Conservation (phyloP, 2,888 invertebrate species). For the Pediacus dermestoides region DNA sequence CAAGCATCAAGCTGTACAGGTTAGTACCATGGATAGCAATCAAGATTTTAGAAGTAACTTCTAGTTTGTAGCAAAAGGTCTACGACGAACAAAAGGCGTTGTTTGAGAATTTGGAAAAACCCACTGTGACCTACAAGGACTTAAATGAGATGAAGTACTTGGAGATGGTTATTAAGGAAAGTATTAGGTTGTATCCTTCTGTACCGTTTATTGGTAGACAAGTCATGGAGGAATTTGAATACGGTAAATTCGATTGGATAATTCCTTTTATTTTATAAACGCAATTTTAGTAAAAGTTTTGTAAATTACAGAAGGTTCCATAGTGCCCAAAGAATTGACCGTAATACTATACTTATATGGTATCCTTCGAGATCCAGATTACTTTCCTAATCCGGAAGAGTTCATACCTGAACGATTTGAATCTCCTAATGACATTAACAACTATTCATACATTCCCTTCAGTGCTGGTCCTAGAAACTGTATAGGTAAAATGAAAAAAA, state of each 20-base stretch:
- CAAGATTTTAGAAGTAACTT: too few species aligned
- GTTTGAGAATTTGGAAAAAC: too few species aligned
- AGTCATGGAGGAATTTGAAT: constrained; percentile 11
- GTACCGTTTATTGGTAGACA: constrained; percentile 16
- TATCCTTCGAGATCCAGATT: constrained; percentile 9
- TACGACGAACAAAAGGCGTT: too few species aligned
- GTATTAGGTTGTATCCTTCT: constrained; percentile 19
- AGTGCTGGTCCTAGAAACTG: constrained; percentile 15
- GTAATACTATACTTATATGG: too few species aligned
- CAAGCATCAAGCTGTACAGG: constrained; percentile 9
- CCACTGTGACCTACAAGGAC: too few species aligned
- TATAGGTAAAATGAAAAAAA: constrained; percentile 12
- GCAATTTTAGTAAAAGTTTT: too few species aligned
- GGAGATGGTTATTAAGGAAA: constrained; percentile 20
- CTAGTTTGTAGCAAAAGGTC: constrained; percentile 38
- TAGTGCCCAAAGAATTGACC: too few species aligned
- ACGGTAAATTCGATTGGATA: constrained; percentile 11
- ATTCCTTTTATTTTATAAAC: constrained; percentile 6
- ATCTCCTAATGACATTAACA: constrained; percentile 6
- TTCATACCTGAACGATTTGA: constrained; percentile 9
- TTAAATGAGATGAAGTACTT: constrained; percentile 24
- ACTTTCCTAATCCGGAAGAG: constrained; percentile 9
- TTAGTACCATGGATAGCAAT: constrained; percentile 17
- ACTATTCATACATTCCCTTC: constrained; percentile 12
- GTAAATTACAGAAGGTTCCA: too few species aligned